Base-by-base conservation (phyloP, 2,797 vertebrate species). In the Anabas testudineus region DNA sequence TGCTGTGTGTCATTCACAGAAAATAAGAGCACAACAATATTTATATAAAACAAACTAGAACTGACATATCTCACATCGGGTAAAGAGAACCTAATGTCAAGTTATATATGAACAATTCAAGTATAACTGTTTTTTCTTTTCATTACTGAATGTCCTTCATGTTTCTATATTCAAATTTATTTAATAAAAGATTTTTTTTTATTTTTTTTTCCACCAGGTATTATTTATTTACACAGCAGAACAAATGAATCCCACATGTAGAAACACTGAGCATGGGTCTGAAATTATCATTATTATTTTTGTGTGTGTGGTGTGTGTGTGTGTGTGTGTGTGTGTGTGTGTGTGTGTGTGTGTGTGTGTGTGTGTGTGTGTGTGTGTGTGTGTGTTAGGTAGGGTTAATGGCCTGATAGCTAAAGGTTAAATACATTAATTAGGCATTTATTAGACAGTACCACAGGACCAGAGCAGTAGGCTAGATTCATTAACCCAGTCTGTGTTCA, bases 401-500 rank as follows among this genome's bases (percentile, higher is more conserved):
- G 37, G 55, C n/a, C 51, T 56, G 45, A 61, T 52, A 56, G 47
- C 45, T 32, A 66, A 83, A 74, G 48, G 66, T 79, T 71, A 69
- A 79, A 83, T 41, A 21, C 37, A 42, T 78, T 53, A 71, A 70
- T 74, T 74, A 71, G 3, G 10, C 15, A 10, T 67, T 54, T 61
- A 55, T 67, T 61, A 56, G 63, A 65, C 30, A 62, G 42, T 9
- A 61, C 24, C 53, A 60, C 24, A 46, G 55, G 34, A 56, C 49
- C 18, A 56, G 58, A 71, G 66, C 52, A 61, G 28, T 0, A 30
- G 65, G 54, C 3, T 61, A 61, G 54, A 82, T 45, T 80, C 67
- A 87, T 84, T 82, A 84, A 86, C 67, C 52, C 56, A 3, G 49
- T 24, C 21, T 67, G 18, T 43, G 41, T 49, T 24, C 39, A 21